Conservation (phyloP, 1,140 invertebrate genomes). For the Lepidurus packardi region DNA sequence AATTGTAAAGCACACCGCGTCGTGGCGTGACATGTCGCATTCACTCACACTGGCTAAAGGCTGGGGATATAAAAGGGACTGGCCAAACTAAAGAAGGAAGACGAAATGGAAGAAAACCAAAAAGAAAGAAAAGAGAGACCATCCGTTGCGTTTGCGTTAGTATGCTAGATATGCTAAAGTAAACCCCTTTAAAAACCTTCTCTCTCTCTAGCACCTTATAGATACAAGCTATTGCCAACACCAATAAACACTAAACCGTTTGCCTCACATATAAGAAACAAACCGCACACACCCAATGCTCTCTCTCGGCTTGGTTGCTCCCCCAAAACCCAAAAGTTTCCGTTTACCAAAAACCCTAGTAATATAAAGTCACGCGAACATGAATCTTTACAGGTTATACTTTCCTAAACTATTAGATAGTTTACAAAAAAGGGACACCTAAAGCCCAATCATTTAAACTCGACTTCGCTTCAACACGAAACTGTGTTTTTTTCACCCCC, state of each 20-base stretch:
- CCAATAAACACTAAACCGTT: slow-evolving; percentile 22
- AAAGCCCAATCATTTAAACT: too few species aligned
- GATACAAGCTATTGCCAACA: neutral
- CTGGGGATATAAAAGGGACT: neutral
- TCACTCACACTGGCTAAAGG: slow-evolving; percentile 9
- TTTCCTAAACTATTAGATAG: too few species aligned
- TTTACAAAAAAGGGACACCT: too few species aligned
- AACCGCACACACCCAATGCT: neutral
- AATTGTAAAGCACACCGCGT: slow-evolving; percentile 14
- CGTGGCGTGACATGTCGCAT: slow-evolving; percentile 8
- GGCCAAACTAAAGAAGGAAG: too few species aligned
- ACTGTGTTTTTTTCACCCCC: too few species aligned
- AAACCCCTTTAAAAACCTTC: neutral
- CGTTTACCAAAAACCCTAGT: neutral
- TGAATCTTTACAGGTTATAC: too few species aligned
- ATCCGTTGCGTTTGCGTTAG: neutral
- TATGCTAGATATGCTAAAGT: slow-evolving; percentile 11
- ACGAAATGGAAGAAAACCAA: neutral
- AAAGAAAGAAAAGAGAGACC: neutral
- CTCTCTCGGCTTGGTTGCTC: neutral
- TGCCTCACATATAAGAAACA: slow-evolving; percentile 10
- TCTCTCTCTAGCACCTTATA: slow-evolving; percentile 2
- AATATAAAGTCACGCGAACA: too few species aligned
- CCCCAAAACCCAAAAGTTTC: neutral
- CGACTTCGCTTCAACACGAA: too few species aligned